Conservation (phyloP, 2,113 vertebrate genomes). For the Rallus limicola region DNA sequence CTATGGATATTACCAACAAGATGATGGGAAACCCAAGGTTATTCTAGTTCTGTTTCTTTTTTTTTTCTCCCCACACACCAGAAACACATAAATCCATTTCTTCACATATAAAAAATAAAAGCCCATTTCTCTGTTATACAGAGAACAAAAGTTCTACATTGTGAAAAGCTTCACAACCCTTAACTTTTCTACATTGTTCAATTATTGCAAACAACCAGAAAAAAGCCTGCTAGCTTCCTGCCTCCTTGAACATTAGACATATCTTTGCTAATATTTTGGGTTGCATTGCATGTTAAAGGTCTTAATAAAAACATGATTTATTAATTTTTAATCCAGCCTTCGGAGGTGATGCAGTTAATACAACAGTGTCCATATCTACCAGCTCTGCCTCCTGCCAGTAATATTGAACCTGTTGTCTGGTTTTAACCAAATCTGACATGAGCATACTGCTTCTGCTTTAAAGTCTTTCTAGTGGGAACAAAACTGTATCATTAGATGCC, state of each 20-base stretch:
- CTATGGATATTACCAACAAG: background rate
- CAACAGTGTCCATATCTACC: background rate
- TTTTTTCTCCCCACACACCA: background rate
- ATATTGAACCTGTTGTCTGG: background rate
- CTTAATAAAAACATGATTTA: background rate
- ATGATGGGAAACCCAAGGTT: background rate
- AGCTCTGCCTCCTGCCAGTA: background rate
- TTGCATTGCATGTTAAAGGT: background rate
- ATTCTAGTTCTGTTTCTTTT: background rate
- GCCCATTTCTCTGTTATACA: background rate
- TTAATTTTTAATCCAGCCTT: background rate
- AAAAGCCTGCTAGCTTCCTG: background rate
- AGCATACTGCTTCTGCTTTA: background rate
- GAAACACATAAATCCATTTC: background rate
- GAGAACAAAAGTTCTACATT: background rate
- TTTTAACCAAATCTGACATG: background rate
- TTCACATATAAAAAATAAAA: background rate
- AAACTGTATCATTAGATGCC: background rate
- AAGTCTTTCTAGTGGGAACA: background rate
- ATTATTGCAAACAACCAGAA: background rate
- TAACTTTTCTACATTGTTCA: background rate
- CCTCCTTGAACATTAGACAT: background rate
- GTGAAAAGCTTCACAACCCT: background rate
- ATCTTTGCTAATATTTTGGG: background rate
- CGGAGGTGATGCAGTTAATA: accelerated